Evolutionary conservation across 1,140 invertebrate genomes (phyloP).

Genomic region (Pectinophora gossypiella): DNA sequence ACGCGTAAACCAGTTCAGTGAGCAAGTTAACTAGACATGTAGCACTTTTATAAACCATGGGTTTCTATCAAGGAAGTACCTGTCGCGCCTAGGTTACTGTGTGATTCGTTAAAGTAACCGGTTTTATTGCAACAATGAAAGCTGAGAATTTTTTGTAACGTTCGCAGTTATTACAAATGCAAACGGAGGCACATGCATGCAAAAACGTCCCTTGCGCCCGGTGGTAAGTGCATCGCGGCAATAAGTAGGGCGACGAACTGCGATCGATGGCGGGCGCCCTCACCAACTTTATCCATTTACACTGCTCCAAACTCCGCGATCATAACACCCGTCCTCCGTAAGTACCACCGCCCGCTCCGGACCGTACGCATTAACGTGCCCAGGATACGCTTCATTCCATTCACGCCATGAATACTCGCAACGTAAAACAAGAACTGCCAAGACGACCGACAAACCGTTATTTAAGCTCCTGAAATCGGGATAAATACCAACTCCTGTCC

Average conservation of each 20-base stretch:
- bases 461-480: no score
- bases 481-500: no score
- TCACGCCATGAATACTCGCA: no score
- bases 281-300: slow-evolving; percentile 65
- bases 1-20: neutral
- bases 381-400: neutral
- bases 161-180: slow-evolving; percentile 1
- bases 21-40: no score
- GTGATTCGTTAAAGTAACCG: no score
- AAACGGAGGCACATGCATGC: slow-evolving; percentile 1
- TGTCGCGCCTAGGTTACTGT: no score
- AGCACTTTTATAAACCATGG: no score
- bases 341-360: no score
- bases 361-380: neutral
- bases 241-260: slow-evolving; percentile 71
- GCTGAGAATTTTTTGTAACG: neutral
- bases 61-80: no score
- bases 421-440: no score
- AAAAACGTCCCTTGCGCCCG: neutral
- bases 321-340: slow-evolving; percentile 37
- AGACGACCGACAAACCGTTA: no score
- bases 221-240: slow-evolving; percentile 50
- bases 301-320: slow-evolving; percentile 61
- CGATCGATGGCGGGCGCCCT: slow-evolving; percentile 63
- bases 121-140: no score